Percentiles rank a stretch among this genome's conserved stretches.
Evolutionary conservation across 2,797 vertebrate species (phyloP).

Genomic region (Sorex maritimensis): DNA sequence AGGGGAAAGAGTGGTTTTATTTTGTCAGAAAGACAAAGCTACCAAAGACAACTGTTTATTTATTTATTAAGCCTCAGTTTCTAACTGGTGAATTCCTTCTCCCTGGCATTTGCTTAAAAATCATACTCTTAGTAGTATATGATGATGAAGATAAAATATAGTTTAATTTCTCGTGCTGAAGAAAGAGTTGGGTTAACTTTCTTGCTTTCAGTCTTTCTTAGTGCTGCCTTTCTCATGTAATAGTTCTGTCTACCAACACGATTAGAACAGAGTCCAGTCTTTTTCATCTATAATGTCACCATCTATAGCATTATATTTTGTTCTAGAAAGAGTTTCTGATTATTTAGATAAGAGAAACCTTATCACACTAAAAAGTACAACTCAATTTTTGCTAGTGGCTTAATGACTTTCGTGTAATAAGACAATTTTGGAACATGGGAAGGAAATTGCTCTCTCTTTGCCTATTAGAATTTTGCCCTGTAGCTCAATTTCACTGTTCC

Average conservation of each 20-base stretch:
- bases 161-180: constrained; percentile 49
- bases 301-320: constrained; percentile 27
- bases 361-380: constrained; percentile 49
- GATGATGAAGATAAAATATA: constrained; percentile 54
- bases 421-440: neutral
- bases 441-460: neutral
- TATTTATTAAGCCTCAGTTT: constrained; percentile 51
- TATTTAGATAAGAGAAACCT: constrained; percentile 17
- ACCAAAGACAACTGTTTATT: constrained; percentile 64
- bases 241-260: constrained; percentile 18
- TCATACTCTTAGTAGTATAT: constrained; percentile 44
- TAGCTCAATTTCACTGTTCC: constrained; percentile 12
- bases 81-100: constrained; percentile 73
- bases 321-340: constrained; percentile 44
- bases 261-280: constrained; percentile 24
- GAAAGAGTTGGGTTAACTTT: constrained; percentile 66
- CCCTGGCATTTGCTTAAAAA: constrained; percentile 74
- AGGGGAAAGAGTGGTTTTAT: constrained; percentile 64
- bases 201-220: constrained; percentile 58
- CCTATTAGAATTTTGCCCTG: neutral
- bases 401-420: constrained; percentile 25
- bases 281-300: constrained; percentile 32
- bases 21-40: constrained; percentile 77
- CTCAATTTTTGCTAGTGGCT: constrained; percentile 37
- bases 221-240: constrained; percentile 54